A percentile compares a stretch with the other conserved stretches of the same genome.
phyloP scores from a whole-genome alignment of 2,888 invertebrate genomes.

The Epinotia brunnichana region DNA sequence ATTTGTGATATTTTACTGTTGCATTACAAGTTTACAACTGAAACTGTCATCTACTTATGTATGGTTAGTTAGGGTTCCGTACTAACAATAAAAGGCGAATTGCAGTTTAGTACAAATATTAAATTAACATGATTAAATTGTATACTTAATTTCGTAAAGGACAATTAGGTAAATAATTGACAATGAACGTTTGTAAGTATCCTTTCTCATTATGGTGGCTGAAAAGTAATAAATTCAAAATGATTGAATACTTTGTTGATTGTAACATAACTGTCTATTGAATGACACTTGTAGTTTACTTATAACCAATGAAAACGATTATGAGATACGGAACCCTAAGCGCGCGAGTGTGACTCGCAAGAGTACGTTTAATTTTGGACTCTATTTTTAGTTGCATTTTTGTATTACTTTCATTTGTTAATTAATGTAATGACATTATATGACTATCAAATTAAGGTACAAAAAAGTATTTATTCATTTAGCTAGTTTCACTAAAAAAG shows the following conservation, averaged over 20 bases:
- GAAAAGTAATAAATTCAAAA: not conserved
- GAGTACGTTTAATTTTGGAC: not conserved
- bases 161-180: not conserved
- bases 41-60: conserved; percentile 39
- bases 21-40: conserved; percentile 54
- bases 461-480: conserved; percentile 73
- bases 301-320: not conserved
- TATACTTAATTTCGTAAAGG: not conserved
- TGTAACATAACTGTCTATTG: not conserved
- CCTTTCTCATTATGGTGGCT: not conserved
- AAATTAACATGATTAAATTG: not conserved
- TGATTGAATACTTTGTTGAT: not conserved
- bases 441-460: conserved; percentile 72
- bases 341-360: conserved; percentile 15
- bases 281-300: not conserved
- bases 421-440: conserved; percentile 61
- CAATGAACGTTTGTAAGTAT: not conserved
- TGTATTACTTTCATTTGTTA: conserved; percentile 47
- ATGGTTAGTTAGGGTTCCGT: conserved; percentile 29
- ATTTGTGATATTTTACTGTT: conserved; percentile 54
- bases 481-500: conserved; percentile 67
- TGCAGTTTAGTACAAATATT: not conserved
- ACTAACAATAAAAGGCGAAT: not conserved
- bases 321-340: conserved; percentile 21
- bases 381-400: conserved; percentile 42